Evolutionary conservation across 2,888 invertebrate genomes (phyloP).

Genomic region (Lycocerus yunnanus): DNA sequence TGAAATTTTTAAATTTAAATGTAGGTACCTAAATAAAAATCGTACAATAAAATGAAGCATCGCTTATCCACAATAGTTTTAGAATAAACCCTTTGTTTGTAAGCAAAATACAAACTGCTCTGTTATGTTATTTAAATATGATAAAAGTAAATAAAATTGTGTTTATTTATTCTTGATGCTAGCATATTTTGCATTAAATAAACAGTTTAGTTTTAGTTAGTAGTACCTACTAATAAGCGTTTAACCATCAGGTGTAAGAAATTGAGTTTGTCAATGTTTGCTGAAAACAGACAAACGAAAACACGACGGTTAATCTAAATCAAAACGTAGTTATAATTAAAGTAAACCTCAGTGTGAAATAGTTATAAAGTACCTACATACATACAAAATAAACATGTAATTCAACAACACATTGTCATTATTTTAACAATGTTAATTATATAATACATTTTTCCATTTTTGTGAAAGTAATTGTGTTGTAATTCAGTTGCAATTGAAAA

Average conservation of each 20-base stretch:
- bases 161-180: not conserved
- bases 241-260: slow-evolving; percentile 6
- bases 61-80: not conserved
- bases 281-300: slow-evolving; percentile 21
- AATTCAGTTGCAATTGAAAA: not conserved
- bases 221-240: not conserved
- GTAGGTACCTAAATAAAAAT: not conserved
- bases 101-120: not conserved
- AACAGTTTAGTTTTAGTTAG: not conserved
- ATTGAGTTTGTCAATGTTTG: slow-evolving; percentile 21
- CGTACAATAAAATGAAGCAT: not conserved
- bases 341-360: slow-evolving; percentile 23
- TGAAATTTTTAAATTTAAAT: not conserved
- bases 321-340: slow-evolving; percentile 35
- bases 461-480: no score
- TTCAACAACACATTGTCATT: not conserved
- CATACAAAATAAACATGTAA: not conserved
- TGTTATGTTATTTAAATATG: not conserved
- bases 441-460: not conserved
- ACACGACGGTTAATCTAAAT: slow-evolving; percentile 20
- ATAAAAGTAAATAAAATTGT: not conserved
- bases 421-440: not conserved
- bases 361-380: not conserved
- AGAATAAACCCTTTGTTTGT: not conserved
- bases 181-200: slow-evolving; percentile 4